phyloP scores from a whole-genome alignment of 1,140 invertebrate genomes.

The Drosophila pruinosa region DNA sequence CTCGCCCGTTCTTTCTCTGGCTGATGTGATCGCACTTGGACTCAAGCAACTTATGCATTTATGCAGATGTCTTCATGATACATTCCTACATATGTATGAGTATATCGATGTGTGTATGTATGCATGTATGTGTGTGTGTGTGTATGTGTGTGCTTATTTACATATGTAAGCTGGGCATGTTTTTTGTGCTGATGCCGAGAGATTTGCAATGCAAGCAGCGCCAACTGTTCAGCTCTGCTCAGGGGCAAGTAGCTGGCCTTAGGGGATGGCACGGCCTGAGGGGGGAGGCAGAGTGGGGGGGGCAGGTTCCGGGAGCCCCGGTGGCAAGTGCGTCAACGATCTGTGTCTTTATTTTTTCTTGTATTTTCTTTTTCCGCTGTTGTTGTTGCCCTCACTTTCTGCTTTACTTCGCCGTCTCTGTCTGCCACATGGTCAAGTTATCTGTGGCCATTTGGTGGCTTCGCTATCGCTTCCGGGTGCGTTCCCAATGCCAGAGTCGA shows the following conservation, averaged over 20 bases:
- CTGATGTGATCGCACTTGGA: constrained; percentile 8
- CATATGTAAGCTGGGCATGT: not conserved
- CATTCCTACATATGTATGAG: not conserved
- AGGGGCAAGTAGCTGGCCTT: constrained; percentile 33
- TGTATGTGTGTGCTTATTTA: not conserved
- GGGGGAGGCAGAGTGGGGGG: not conserved
- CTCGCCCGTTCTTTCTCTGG: not conserved
- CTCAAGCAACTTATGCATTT: not conserved
- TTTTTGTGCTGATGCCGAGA: constrained; percentile 33
- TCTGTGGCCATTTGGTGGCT: constrained; percentile 17
- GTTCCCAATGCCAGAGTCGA: not conserved
- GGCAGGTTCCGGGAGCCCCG: not conserved
- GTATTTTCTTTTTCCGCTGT: not conserved
- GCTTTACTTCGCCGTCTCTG: not conserved
- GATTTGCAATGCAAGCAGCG: constrained; percentile 34
- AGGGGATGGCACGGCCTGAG: not conserved
- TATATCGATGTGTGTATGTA: not conserved
- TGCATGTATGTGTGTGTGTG: not conserved
- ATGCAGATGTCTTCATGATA: not conserved
- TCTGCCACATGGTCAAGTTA: constrained; percentile 43
- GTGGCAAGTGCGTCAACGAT: constrained; percentile 31
- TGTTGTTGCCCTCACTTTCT: constrained; percentile 28
- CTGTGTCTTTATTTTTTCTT: not conserved
- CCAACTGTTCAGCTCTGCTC: constrained; percentile 32
- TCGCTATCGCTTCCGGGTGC: constrained; percentile 50